These are phyloP conservation scores for Thunnus maccoyii DNA, from an alignment of 2,113 vertebrate genomes.

Conservation along the genomic window DNA sequence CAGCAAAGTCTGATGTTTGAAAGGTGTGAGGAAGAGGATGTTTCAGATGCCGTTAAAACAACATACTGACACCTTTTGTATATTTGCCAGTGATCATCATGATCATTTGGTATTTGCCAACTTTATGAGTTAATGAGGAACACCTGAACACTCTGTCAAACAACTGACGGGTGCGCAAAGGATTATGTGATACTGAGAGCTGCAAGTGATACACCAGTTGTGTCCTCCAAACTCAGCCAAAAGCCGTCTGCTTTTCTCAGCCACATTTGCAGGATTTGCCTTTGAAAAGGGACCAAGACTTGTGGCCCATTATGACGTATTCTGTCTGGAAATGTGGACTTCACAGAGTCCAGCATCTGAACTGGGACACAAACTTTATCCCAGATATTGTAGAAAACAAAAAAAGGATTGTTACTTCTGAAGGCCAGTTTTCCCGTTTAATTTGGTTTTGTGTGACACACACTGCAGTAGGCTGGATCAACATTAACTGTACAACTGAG, in stretches of 20 bases:
- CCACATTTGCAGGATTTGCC: not conserved
- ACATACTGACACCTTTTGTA: too few relatives aligned
- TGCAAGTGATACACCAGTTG: conserved; percentile 23
- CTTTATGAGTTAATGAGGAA: conserved; percentile 1
- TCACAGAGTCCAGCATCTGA: conserved; percentile 22
- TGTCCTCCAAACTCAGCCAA: conserved; percentile 9
- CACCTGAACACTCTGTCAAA: not conserved
- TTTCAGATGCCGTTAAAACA: not conserved
- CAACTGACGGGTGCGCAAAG: not conserved
- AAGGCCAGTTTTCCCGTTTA: not conserved
- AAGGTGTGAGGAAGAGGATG: not conserved
- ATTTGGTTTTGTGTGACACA: conserved; percentile 38
- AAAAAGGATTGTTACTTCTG: not conserved
- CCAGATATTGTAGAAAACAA: conserved; percentile 34
- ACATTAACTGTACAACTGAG: conserved; percentile 60
- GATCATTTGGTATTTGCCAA: not conserved
- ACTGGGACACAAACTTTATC: conserved; percentile 16
- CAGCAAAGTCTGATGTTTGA: too few relatives aligned
- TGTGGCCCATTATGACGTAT: conserved; percentile 31
- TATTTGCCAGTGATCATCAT: not conserved
- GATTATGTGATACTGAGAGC: conserved; percentile 6
- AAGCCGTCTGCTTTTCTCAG: not conserved
- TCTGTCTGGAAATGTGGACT: conserved; percentile 55
- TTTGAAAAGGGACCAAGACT: conserved; percentile 30
- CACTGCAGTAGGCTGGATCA: conserved; percentile 53